Evolutionary conservation across 2,888 invertebrate species (phyloP).

Genomic region (Ophioninae sp.): DNA sequence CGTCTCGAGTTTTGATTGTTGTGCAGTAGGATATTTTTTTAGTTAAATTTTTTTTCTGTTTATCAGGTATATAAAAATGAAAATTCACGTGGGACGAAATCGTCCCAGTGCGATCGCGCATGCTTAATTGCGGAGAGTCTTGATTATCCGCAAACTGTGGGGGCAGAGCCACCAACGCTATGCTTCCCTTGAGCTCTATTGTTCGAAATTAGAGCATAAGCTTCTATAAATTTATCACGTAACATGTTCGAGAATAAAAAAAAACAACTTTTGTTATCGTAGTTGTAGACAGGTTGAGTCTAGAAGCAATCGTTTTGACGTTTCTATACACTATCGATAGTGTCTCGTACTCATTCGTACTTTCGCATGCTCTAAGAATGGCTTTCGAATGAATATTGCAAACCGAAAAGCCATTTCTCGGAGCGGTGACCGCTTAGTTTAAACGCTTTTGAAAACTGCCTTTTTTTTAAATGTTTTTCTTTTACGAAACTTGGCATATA

Average conservation of each 20-base stretch:
- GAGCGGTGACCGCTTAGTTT: too few species aligned
- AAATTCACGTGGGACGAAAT: too few species aligned
- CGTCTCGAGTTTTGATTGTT: too few species aligned
- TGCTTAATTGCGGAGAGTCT: background rate
- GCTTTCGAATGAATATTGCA: too few species aligned
- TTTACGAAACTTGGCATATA: too few species aligned
- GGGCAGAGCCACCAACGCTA: background rate
- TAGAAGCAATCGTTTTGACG: slow-evolving; percentile 21
- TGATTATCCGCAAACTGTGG: background rate
- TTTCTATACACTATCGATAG: slow-evolving; percentile 32
- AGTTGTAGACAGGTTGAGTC: slow-evolving; percentile 37
- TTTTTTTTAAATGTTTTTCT: too few species aligned
- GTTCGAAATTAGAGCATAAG: slow-evolving; percentile 8
- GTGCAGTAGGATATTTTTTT: too few species aligned
- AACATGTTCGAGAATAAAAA: background rate
- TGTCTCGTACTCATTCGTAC: slow-evolving; percentile 9
- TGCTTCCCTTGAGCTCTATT: background rate
- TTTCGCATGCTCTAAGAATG: background rate
- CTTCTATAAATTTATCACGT: slow-evolving; percentile 13
- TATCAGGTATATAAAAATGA: too few species aligned
- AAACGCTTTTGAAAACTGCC: too few species aligned
- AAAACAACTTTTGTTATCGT: slow-evolving; percentile 17
- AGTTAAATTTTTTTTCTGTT: too few species aligned
- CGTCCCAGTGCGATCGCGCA: background rate
- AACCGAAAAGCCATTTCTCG: slow-evolving; percentile 4